Evolutionary conservation across 1,140 invertebrate species (phyloP).

Genomic region (Platyura marginata): DNA sequence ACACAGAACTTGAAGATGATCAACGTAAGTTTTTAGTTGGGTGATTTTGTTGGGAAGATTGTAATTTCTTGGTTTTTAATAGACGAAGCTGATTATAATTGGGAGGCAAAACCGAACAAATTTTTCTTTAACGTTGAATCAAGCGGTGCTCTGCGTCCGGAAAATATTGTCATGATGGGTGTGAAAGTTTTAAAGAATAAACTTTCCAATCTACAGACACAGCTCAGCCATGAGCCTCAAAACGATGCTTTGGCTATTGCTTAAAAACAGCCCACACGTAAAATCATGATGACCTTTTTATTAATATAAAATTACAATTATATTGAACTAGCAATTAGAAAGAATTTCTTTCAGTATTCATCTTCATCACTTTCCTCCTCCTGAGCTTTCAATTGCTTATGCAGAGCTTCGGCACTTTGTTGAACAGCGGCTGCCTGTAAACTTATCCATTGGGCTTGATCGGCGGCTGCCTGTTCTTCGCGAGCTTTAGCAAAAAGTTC

Average conservation of each 20-base stretch:
- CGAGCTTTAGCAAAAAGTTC: constrained; percentile 85
- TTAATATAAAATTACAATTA: no score
- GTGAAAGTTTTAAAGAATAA: constrained; percentile 89
- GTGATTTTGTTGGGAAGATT: background rate
- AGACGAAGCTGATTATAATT: constrained; percentile 84
- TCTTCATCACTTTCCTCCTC: background rate
- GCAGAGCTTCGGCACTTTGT: constrained; percentile 5
- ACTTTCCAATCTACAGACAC: constrained; percentile 85
- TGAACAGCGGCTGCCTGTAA: constrained; percentile 18
- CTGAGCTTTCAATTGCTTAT: background rate
- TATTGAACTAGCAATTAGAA: background rate
- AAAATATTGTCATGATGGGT: constrained; percentile 94
- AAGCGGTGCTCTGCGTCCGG: constrained; percentile 80
- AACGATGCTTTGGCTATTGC: constrained; percentile 59
- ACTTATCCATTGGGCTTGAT: constrained; percentile 22
- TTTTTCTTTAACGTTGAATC: constrained; percentile 97
- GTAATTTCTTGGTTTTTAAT: constrained; percentile 17
- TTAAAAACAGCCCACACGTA: no score
- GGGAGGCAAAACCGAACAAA: constrained; percentile 89
- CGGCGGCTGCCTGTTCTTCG: constrained; percentile 20
- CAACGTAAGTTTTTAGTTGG: constrained; percentile 44
- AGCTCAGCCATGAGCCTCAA: constrained; percentile 73
- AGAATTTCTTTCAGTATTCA: background rate
- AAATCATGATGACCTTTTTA: no score
- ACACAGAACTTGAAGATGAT: constrained; percentile 83